Evolutionary conservation across 1,140 invertebrate genomes (phyloP).

Genomic region (Lucilia sericata): DNA sequence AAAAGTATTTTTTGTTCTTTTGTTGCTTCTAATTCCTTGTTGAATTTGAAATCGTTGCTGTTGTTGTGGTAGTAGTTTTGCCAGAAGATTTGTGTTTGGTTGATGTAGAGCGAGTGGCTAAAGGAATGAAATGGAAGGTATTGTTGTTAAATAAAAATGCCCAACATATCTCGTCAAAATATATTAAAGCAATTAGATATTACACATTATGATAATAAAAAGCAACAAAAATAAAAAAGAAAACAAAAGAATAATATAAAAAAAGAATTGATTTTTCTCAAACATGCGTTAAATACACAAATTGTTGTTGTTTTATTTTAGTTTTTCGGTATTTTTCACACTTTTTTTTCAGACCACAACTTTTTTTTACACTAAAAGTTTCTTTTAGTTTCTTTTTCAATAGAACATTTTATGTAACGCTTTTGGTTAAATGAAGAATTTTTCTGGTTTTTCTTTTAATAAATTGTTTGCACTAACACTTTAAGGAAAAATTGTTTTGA

Average conservation of each 20-base stretch:
- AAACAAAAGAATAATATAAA: conserved; percentile 50
- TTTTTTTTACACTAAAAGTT: not conserved
- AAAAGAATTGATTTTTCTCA: conserved; percentile 52
- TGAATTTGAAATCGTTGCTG: not conserved
- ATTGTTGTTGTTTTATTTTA: conserved; percentile 37
- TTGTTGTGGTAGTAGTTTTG: not conserved
- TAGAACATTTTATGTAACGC: conserved; percentile 22
- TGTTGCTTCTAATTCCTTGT: not conserved
- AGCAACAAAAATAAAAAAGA: conserved; percentile 27
- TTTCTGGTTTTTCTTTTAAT: not conserved
- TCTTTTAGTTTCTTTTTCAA: not conserved
- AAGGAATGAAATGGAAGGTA: conserved; percentile 24
- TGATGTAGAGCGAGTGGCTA: not conserved
- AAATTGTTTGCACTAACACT: not conserved
- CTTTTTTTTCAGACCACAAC: not conserved
- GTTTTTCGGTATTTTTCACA: not conserved
- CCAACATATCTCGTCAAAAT: not conserved
- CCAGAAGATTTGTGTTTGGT: not conserved
- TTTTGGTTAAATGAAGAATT: not conserved
- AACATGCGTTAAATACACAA: conserved; percentile 54
- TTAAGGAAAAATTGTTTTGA: not conserved
- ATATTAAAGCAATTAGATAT: not conserved
- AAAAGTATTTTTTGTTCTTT: conserved; percentile 24
- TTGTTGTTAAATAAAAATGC: not conserved
- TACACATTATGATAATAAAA: conserved; percentile 17